Evolutionary conservation across 1,140 invertebrate species (phyloP).

Genomic region (Leptopilina boulardi): DNA sequence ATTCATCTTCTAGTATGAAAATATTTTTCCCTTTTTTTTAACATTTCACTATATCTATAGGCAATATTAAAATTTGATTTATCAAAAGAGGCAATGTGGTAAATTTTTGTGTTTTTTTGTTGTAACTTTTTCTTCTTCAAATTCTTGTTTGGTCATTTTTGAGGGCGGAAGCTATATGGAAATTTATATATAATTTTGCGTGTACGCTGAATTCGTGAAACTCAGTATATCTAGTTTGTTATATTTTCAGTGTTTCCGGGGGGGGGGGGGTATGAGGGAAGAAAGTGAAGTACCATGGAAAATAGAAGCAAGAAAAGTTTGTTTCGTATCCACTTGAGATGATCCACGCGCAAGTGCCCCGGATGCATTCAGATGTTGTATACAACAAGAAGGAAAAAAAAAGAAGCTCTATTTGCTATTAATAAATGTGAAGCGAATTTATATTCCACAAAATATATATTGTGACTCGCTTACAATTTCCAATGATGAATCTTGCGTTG

Average conservation of each 20-base stretch:
- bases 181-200: neutral
- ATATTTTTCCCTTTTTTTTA: no score
- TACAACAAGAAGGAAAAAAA: neutral
- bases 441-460: neutral
- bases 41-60: no score
- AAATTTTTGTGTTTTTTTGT: no score
- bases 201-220: neutral
- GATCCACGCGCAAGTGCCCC: conserved; percentile 9
- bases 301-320: conserved; percentile 16
- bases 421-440: conserved; percentile 5
- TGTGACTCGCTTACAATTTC: neutral
- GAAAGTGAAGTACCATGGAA: conserved; percentile 41
- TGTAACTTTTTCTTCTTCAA: no score
- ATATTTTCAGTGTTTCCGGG: conserved; percentile 45
- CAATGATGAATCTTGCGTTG: neutral
- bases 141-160: no score
- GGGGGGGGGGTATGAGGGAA: no score
- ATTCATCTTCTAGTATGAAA: no score
- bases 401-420: neutral
- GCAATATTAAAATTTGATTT: no score
- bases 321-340: conserved; percentile 32
- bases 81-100: no score
- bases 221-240: conserved; percentile 38
- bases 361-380: conserved; percentile 5
- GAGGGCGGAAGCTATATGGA: no score